phyloP scores from a whole-genome alignment of 2,888 invertebrate genomes.

The Lypha dubia region DNA sequence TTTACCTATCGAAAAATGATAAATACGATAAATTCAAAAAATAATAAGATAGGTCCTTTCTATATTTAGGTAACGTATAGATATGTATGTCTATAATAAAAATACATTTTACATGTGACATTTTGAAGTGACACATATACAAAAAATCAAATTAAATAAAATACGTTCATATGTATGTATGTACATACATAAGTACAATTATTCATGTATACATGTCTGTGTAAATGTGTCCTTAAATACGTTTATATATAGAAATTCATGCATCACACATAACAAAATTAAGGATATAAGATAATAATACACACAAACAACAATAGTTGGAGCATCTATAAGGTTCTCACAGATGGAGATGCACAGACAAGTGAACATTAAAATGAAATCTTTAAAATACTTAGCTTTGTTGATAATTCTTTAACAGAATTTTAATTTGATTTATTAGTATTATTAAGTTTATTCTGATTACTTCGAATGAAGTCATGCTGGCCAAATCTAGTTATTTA shows the following conservation, averaged over 20 bases:
- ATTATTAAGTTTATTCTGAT: constrained; percentile 57
- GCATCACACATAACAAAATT: background rate
- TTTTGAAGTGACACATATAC: constrained; percentile 57
- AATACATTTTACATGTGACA: constrained; percentile 22
- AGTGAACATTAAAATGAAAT: background rate
- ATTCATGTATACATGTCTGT: too few species aligned
- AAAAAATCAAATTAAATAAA: constrained; percentile 47
- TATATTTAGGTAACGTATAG: too few species aligned
- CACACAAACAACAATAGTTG: background rate
- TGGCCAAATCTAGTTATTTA: constrained; percentile 40
- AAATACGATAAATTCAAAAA: too few species aligned
- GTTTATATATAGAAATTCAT: background rate
- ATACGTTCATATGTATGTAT: background rate
- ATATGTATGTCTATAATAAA: constrained; percentile 2
- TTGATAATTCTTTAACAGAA: constrained; percentile 50
- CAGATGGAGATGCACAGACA: background rate
- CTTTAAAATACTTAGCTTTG: constrained; percentile 40
- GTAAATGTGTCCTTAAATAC: too few species aligned
- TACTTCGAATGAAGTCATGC: constrained; percentile 61
- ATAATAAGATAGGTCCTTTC: too few species aligned
- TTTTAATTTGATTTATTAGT: constrained; percentile 67
- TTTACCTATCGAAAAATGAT: too few species aligned
- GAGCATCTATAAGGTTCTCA: background rate
- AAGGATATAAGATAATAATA: background rate
- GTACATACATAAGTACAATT: background rate